Conservation (phyloP, 2,888 invertebrate genomes). For the Leptinotarsa peninsularis region DNA sequence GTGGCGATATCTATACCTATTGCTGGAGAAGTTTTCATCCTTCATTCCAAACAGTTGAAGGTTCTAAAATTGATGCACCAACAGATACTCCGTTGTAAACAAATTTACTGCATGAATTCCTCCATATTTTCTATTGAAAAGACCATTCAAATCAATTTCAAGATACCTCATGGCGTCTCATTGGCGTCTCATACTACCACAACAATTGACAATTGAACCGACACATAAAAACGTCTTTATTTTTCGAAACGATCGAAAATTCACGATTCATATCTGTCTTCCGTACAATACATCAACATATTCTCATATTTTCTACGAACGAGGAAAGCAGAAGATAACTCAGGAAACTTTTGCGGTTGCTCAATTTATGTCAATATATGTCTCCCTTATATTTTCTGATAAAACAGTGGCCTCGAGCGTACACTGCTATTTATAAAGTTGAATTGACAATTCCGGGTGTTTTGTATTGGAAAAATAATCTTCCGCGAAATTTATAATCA, state of each 20-base stretch:
- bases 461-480: neutral
- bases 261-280: neutral
- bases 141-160: neutral
- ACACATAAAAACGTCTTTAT: slow-evolving; percentile 41
- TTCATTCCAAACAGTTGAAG: too few species aligned
- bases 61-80: neutral
- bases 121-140: neutral
- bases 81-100: neutral
- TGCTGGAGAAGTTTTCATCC: too few species aligned
- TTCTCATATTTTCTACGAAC: slow-evolving; percentile 1
- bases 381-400: slow-evolving; percentile 41
- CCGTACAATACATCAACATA: neutral
- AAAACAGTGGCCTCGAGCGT: slow-evolving; percentile 39
- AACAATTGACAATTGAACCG: slow-evolving; percentile 25
- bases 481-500: neutral
- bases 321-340: neutral
- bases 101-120: neutral
- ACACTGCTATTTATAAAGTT: slow-evolving; percentile 36
- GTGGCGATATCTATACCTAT: too few species aligned
- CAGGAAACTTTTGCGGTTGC: slow-evolving; percentile 33
- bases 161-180: neutral
- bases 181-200: neutral
- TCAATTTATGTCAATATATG: slow-evolving; percentile 44
- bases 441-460: slow-evolving; percentile 38
- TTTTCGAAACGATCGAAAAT: slow-evolving; percentile 7